Base-by-base conservation (phyloP, 2,113 vertebrate genomes). In the Leptodactylus fuscus region DNA sequence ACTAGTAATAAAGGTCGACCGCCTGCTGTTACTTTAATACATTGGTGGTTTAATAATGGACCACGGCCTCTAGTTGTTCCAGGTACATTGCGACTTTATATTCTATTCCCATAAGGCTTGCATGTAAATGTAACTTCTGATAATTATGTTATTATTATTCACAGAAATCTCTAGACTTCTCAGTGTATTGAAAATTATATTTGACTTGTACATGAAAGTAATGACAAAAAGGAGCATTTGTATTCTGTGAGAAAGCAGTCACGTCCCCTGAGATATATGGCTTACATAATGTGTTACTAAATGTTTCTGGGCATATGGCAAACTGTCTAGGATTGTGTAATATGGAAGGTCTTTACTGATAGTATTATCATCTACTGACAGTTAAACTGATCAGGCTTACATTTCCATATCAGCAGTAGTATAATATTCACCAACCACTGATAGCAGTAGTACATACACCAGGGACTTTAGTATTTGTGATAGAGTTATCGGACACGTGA, bases 341-440 rank as follows among this genome's bases (percentile, higher is more conserved):
- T 41, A 44, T 80, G 32, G 32, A 58, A 22, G 10, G 51, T n/a
- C 58, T 58, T 36, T 58, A 80, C 77, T 60, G 55, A 80, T 80
- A 80, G 13, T 10, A 24, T 11, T 60, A 55, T 79, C 13, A 79
- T 79, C 32, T 41, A 22, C 51, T 22, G 48, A 20, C 48, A n/a
- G 75, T 78, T 53, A n/a, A 78, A 34, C 75, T n/a, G 46, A 76
- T 34, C 4, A 74, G 24, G 8, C 16, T n/a, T 36, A 7, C 70
- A 11, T 48, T 49, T 49, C n/a, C 49, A 10, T 49, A 49, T 75
- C n/a, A 75, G 24, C 46, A 27, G 29, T 49, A 60, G 6, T 55
- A 55, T 11, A 48, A 13, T 48, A 44, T 44, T 44, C 41, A 44
- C 4, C n/a, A n/a, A n/a, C n/a, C n/a, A n/a, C n/a, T n/a, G n/a